These are phyloP conservation scores for Platycheirus rosarum DNA, from an alignment of 2,888 invertebrate species.

Conservation along the genomic window DNA sequence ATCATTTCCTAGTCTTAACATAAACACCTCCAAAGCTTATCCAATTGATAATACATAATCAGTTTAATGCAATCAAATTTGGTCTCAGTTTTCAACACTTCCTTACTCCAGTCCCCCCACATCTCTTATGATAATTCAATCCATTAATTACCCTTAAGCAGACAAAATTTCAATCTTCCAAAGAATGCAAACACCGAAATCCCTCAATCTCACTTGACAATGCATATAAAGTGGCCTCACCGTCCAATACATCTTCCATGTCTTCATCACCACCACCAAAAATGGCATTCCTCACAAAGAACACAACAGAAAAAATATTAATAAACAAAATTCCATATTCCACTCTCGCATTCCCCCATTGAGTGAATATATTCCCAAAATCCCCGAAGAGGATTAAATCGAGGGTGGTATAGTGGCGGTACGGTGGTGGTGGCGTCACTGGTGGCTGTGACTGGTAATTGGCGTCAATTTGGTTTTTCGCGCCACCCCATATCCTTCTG, in stretches of 20 bases:
- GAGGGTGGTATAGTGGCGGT: constrained; percentile 46
- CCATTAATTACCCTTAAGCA: constrained; percentile 73
- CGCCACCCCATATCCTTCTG: constrained; percentile 54
- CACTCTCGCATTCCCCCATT: constrained; percentile 69
- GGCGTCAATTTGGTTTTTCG: constrained; percentile 83
- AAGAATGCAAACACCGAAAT: constrained; percentile 67
- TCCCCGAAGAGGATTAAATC: constrained; percentile 82
- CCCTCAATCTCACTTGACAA: constrained; percentile 46
- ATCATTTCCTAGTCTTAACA: too few species aligned
- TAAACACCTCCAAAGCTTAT: background rate
- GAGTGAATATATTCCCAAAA: constrained; percentile 80
- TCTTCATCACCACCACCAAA: constrained; percentile 7
- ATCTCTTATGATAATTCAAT: constrained; percentile 73
- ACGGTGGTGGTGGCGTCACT: constrained; percentile 28
- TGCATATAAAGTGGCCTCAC: constrained; percentile 52
- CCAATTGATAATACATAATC: background rate
- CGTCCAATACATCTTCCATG: constrained; percentile 56
- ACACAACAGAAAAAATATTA: constrained; percentile 5
- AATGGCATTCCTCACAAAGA: constrained; percentile 10
- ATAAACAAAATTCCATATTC: constrained; percentile 66
- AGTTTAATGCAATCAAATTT: constrained; percentile 1
- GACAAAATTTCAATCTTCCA: constrained; percentile 69
- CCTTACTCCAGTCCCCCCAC: background rate
- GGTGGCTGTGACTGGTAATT: constrained; percentile 82
- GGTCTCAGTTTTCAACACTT: constrained; percentile 10